Evolutionary conservation across 1,140 invertebrate species (phyloP), one percentile per base, ranked within the genome.

Genomic region (Condylostylus longicornis): DNA sequence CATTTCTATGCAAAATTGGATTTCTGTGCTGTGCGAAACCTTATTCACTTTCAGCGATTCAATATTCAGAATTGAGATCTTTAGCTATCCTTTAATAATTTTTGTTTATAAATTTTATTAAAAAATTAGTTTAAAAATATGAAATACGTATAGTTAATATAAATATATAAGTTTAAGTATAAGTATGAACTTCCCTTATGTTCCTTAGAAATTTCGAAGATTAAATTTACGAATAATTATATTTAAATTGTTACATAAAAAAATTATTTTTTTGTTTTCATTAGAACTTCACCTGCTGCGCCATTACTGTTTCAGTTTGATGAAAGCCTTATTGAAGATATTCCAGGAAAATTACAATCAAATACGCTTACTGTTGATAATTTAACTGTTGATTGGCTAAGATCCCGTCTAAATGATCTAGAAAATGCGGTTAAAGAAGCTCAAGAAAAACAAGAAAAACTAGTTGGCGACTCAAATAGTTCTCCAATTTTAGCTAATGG

Each of bases 311-410:
- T 90, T 54, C 74, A 72, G 7, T 91, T 91, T 59, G 86, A 90
- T 56, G 74, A 80, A 38, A 77, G 74, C 47, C 65, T 91, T 40
- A 75, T 90, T 3, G 79, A 89, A 49, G 80, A 86, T 45, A 79
- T 78, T 15, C 79, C 80, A 21, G 81, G 81, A 12, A 83, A 79
- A 57, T 66, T 89, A 13, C 68, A 77, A 45, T 74, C 80, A 6
- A 85, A 86, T 61, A 76, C 81, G 50, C 53, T 95, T 28, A 84
- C 85, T 0, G 80, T 93, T 0, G 87, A 95, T 61, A 90, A 91
- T 58, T 69, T 89, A 10, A 94, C 88, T 1, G 75, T 88, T 23
- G 84, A 88, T 44, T 85, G 81, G 78, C 55, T 90, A 22, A 71
- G 80, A 43, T 76, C 72, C 38, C 79, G 82, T 43, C 55, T 87